phyloP scores from a whole-genome alignment of 2,888 invertebrate species.

The Strigamia crassipes region DNA sequence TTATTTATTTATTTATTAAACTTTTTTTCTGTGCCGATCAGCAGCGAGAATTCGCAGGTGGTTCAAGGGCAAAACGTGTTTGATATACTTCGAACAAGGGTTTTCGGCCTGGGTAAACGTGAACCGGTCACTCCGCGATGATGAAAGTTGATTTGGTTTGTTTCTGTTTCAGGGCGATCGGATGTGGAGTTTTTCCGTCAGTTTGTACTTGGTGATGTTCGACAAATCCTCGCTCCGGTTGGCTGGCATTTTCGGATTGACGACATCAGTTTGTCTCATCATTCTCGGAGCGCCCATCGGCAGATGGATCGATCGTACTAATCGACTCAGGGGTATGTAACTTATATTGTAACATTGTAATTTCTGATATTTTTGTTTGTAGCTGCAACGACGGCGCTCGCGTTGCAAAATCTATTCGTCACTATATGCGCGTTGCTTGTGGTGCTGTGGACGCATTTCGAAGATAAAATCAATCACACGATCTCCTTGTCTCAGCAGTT shows the following conservation, averaged over 20 bases:
- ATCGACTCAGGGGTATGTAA: slow-evolving; percentile 62
- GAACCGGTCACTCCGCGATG: no score
- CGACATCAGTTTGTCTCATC: slow-evolving; percentile 59
- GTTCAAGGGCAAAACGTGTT: slow-evolving; percentile 45
- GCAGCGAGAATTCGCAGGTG: neutral
- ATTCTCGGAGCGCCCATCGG: slow-evolving; percentile 62
- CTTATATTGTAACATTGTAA: no score
- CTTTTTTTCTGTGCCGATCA: neutral
- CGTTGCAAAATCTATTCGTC: slow-evolving; percentile 61
- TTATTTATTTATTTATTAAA: no score
- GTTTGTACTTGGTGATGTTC: slow-evolving; percentile 61
- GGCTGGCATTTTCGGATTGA: slow-evolving; percentile 62
- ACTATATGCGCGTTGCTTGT: slow-evolving; percentile 58
- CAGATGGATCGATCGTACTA: slow-evolving; percentile 61
- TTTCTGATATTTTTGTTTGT: slow-evolving; percentile 49
- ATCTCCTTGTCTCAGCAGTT: slow-evolving; percentile 29
- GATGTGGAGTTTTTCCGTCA: slow-evolving; percentile 64
- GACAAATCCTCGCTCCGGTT: slow-evolving; percentile 56
- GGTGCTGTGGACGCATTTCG: slow-evolving; percentile 50
- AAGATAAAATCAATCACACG: slow-evolving; percentile 48
- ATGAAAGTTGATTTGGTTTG: neutral
- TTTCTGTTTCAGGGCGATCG: slow-evolving; percentile 60
- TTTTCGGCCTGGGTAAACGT: slow-evolving; percentile 61
- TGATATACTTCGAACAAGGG: slow-evolving; percentile 57
- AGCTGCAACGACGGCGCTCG: slow-evolving; percentile 60